These are phyloP conservation scores for Sinotaia quadrata DNA, from an alignment of 2,888 invertebrate genomes.

Conservation along the genomic window DNA sequence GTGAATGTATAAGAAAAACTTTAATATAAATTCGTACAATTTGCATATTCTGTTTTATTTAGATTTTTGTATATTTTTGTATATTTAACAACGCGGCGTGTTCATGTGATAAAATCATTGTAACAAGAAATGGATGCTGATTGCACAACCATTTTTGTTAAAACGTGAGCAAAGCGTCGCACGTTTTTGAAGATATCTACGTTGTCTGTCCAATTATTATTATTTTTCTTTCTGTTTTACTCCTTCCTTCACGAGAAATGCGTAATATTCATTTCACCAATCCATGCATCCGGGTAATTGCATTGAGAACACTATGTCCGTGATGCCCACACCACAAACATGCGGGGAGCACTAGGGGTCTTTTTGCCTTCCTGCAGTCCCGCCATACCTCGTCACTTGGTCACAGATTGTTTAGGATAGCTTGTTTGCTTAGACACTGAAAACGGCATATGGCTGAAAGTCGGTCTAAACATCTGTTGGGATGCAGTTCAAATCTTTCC, in stretches of 20 bases:
- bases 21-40: no score
- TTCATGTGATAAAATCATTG: no score
- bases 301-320: constrained; percentile 15
- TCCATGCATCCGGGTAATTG: constrained; percentile 11
- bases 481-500: constrained; percentile 9
- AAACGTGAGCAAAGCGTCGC: no score
- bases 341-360: neutral
- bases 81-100: no score
- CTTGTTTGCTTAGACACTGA: constrained; percentile 18
- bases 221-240: constrained; percentile 1
- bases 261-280: constrained; percentile 1
- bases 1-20: no score
- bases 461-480: constrained; percentile 12
- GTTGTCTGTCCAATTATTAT: no score
- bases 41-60: no score
- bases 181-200: no score
- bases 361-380: neutral
- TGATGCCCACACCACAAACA: neutral
- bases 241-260: neutral
- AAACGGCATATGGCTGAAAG: constrained; percentile 15
- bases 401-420: constrained; percentile 15
- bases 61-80: no score
- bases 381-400: constrained; percentile 11
- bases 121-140: no score
- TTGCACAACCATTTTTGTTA: no score